Evolutionary conservation across 2,797 vertebrate species (phyloP), one percentile per base, ranked within the genome.

Genomic region (Pseudochromis fuscus): DNA sequence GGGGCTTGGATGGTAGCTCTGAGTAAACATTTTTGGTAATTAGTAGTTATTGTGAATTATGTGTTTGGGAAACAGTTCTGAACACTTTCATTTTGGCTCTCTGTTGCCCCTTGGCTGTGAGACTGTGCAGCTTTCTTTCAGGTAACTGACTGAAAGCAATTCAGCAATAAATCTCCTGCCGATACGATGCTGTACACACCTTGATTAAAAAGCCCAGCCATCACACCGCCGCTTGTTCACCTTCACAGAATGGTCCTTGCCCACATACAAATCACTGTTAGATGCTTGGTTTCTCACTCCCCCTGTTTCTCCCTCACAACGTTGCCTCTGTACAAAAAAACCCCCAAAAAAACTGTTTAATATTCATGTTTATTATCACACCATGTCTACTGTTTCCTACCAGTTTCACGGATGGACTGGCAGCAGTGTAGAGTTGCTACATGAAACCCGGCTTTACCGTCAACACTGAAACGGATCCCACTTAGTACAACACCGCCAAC

Each of bases 361-460:
- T 91, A 88, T 88, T 90, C 84, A 83, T 91, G 88, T 92, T 92
- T 90, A 89, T 86, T 85, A 87, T 92, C 86, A 90, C 90, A 88
- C 86, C 84, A 75, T 30, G 69, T 87, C 81, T 62, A 66, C 85
- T 89, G 89, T 91, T 91, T 93, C 88, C 88, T 73, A 81, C 77
- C 87, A 87, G 85, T 75, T 86, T 89, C 88, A 87, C 84, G 81
- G 87, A 86, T 82, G 87, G 78, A 88, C 85, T 88, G 87, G 87
- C 89, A 89, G 86, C 86, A 79, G 84, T 90, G 85, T 79, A 58
- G 84, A 83, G 77, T 50, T 82, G 85, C 83, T 69, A 84, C 83
- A 86, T 80, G 80, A 89, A 89, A 87, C 82, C 80, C 52, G 15
- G 78, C 77, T 80, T 86, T 86, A 84, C 83, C 82, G 77, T 91